A percentile compares a stretch with the other conserved stretches of the same genome.
phyloP scores from a whole-genome alignment of 2,113 vertebrate genomes.

The Anas platyrhynchos region DNA sequence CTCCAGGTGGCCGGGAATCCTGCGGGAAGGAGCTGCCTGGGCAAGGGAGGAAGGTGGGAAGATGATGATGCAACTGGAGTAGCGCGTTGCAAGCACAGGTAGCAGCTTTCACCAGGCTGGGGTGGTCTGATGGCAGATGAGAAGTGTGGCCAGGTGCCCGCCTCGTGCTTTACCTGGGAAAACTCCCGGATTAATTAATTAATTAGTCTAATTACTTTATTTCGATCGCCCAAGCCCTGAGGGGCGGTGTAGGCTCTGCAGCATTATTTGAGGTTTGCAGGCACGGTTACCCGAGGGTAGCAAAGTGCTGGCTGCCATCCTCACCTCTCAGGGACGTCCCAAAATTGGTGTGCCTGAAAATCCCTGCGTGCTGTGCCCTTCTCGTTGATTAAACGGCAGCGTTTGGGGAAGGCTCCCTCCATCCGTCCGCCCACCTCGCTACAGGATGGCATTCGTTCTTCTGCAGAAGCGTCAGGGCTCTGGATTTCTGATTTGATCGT shows the following conservation, averaged over 20 bases:
- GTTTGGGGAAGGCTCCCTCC: not conserved
- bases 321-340: fast-evolving
- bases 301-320: not conserved
- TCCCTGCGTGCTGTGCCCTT: not conserved
- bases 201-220: not conserved
- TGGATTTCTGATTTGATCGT: not conserved
- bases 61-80: not conserved
- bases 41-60: not conserved
- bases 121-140: not conserved
- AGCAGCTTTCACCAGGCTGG: fast-evolving
- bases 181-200: not conserved
- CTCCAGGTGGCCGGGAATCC: fast-evolving
- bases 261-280: not conserved
- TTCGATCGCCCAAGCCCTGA: not conserved
- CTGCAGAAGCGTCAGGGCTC: not conserved
- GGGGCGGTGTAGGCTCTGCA: not conserved
- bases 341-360: not conserved
- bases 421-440: not conserved
- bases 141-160: not conserved
- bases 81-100: not conserved
- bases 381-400: not conserved
- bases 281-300: not conserved
- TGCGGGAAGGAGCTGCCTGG: not conserved
- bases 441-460: not conserved
- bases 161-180: not conserved